Evolutionary conservation across 2,888 invertebrate species (phyloP).

Genomic region (Bellardia bayeri): DNA sequence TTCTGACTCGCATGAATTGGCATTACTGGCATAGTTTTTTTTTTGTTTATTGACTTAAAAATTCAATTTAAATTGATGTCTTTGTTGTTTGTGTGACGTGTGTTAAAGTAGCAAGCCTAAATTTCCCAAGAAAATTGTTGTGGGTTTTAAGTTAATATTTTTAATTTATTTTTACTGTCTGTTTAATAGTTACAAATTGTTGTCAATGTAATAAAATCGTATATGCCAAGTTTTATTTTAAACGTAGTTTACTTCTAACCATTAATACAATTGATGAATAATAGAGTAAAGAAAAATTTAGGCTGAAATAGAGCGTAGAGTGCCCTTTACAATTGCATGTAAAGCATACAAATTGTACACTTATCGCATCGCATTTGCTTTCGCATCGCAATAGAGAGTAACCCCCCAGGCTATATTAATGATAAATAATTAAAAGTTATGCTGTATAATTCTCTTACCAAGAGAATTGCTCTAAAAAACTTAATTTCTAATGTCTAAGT

Average conservation of each 20-base stretch:
- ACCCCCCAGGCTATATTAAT: too few relatives aligned
- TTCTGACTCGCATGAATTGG: not conserved
- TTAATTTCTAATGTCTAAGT: too few relatives aligned
- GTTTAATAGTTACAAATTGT: not conserved
- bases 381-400: too few relatives aligned
- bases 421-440: too few relatives aligned
- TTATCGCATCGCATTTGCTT: too few relatives aligned
- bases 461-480: too few relatives aligned
- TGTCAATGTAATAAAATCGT: not conserved
- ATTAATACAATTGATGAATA: slow-evolving; percentile 3
- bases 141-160: not conserved
- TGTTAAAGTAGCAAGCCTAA: slow-evolving; percentile 6
- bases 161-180: not conserved
- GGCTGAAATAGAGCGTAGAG: not conserved
- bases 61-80: slow-evolving; percentile 1
- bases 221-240: not conserved
- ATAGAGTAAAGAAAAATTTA: not conserved
- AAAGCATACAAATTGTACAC: too few relatives aligned
- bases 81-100: not conserved
- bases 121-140: not conserved
- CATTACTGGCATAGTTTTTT: not conserved
- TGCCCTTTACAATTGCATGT: not conserved
- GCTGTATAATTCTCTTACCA: too few relatives aligned
- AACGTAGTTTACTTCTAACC: not conserved
- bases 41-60: not conserved